phyloP scores from a whole-genome alignment of 2,797 vertebrate genomes.

The Craterocephalus amniculus region DNA sequence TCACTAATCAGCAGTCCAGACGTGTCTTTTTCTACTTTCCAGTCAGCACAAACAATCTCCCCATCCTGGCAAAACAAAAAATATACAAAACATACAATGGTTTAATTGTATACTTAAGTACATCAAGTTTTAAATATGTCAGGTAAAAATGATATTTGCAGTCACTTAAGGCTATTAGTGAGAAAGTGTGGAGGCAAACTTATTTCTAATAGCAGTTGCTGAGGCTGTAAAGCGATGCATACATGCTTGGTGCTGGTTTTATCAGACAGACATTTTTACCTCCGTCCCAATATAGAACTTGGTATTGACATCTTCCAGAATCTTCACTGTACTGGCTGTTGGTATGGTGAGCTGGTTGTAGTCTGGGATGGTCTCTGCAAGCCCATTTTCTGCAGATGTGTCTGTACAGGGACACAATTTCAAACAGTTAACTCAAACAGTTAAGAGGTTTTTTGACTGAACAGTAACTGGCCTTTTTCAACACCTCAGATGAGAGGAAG shows the following conservation, averaged over 20 bases:
- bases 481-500: background rate
- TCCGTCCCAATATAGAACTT: slow-evolving; percentile 89
- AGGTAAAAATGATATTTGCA: too few species aligned
- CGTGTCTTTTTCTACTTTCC: slow-evolving; percentile 88
- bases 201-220: background rate
- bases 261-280: slow-evolving; percentile 72
- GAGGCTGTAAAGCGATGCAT: background rate
- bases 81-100: background rate
- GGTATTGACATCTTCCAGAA: slow-evolving; percentile 82
- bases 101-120: background rate
- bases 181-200: background rate
- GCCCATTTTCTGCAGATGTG: slow-evolving; percentile 46
- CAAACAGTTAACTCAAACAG: slow-evolving; percentile 3
- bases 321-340: slow-evolving; percentile 71
- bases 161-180: too few species aligned
- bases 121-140: too few species aligned
- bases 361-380: slow-evolving; percentile 40
- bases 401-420: slow-evolving; percentile 59
- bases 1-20: slow-evolving; percentile 83
- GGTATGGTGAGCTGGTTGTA: slow-evolving; percentile 76
- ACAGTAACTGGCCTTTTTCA: background rate
- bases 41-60: slow-evolving; percentile 90
- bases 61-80: slow-evolving; percentile 84
- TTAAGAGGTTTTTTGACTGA: background rate
- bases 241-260: background rate